Base-by-base conservation (phyloP, 2,113 vertebrate species). In the Cephalopterus ornatus region DNA sequence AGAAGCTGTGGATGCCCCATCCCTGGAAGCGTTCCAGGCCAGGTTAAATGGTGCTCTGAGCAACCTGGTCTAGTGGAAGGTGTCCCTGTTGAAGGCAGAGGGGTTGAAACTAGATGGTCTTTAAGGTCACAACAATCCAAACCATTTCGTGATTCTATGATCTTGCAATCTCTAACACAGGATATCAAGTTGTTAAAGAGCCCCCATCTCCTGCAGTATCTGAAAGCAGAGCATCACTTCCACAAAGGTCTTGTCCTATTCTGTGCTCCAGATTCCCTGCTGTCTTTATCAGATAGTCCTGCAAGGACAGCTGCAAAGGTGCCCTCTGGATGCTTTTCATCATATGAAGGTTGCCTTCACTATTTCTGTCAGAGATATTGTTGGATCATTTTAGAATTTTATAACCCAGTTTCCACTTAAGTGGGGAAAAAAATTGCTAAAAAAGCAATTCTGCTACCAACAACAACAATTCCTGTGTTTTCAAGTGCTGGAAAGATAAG, bases 301-400 rank as follows among this genome's bases (percentile, higher is more conserved):
- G 55, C n/a, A 84, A 87, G 65, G 37, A 70, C 18, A 76, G 44
- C 55, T 70, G n/a, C 85, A 81, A 74, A 94, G 19, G 61, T 24
- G 41, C 19, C 12, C 28, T 73, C 30, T 12, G 42, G 9, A 59
- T 17, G 30, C 30, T 68, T 49, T 32, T 56, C 0, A 0, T 59
- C 58, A 83, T 2, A 4, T 22, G 5, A 85, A 89, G 33, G 41
- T 56, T 41, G 76, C 11, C 28, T 74, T 89, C 12, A 12, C 23
- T 53, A 32, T 28, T 88, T 58, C 73, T 44, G 4, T 62, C 41
- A 55, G 28, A 27, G n/a, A 20, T 56, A 66, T 5, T 30, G 41
- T 22, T n/a, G 14, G n/a, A 68, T 56, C 9, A 39, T 33, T 47
- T 79, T 52, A 63, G 42, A 90, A 76, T 70, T 73, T 35, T 27